Evolutionary conservation across 2,888 invertebrate genomes (phyloP).

Genomic region (Sarcophaga subvicina): DNA sequence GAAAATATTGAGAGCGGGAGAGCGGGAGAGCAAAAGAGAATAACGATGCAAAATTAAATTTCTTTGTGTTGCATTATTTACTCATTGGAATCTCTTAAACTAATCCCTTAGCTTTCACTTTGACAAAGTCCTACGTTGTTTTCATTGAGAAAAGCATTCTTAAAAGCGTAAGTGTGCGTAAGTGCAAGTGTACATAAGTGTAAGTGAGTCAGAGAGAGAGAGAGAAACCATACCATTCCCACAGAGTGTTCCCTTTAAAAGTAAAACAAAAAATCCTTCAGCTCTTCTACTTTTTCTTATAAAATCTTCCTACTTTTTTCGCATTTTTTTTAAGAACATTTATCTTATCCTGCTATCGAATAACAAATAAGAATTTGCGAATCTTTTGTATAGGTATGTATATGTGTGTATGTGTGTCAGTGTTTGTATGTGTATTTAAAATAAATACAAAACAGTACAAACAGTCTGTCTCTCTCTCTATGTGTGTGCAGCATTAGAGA

Average conservation of each 20-base stretch:
- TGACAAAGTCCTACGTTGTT: constrained; percentile 64
- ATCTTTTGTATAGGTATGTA: constrained; percentile 16
- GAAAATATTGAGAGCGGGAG: background rate
- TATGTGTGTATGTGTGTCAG: background rate
- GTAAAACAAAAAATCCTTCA: too few species aligned
- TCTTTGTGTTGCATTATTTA: constrained; percentile 77
- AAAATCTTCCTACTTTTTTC: background rate
- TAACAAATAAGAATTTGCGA: constrained; percentile 59
- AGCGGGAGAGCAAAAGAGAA: background rate
- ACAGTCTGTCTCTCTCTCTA: background rate
- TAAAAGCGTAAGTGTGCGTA: background rate
- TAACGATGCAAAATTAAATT: constrained; percentile 79
- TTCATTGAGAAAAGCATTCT: background rate
- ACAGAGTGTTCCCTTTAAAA: too few species aligned
- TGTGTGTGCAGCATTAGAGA: constrained; percentile 10
- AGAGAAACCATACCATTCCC: background rate
- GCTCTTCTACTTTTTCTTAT: constrained; percentile 5
- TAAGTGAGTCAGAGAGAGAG: background rate
- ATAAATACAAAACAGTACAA: background rate
- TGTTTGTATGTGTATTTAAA: constrained; percentile 6
- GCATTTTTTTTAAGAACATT: background rate
- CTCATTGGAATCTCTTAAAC: constrained; percentile 75
- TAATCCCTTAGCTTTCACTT: constrained; percentile 72
- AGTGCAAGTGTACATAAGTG: background rate
- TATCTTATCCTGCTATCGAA: constrained; percentile 47